Base-by-base conservation (phyloP, 1,140 invertebrate species). In the Tenebrio molitor region DNA sequence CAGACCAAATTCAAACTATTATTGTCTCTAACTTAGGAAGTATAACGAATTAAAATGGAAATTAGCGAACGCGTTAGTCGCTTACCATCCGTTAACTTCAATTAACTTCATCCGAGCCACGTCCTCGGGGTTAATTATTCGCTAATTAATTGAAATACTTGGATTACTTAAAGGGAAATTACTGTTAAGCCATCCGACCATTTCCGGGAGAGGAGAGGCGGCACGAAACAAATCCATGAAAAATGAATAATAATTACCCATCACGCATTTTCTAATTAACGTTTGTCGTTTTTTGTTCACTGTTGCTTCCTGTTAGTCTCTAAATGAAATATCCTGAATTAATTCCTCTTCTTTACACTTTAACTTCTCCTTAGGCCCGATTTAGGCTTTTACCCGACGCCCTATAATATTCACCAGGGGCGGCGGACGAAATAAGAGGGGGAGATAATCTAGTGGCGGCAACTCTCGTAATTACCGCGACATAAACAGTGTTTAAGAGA, bases 401-500 rank as follows among this genome's bases (percentile, higher is more conserved):
- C 69, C 34, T 8, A 42, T 58, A 25, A 58, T 58, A 58, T 58
- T 29, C 62, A 65, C 62, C 62, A 42, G 62, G 33, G 62, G 39
- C 36, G 39, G 65, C 16, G 16, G 15, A 46, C 39, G 42, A 42
- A 68, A 46, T 41, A 33, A 68, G 39, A 69, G 70, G 62, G 25
- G 65, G 53, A 72, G 76, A 77, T 79, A 79, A 79, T 80, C 79
- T 77, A 72, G 77, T 76, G 75, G 72, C 75, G 74, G 81, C 76
- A 79, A 80, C 79, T 80, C 78, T 72, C 72, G 79, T 82, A 82
- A 82, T 82, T 82, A 82, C 78, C 80, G 79, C 80, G 80, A 81
- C 81, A 81, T 82, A 82, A 82, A 81, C 81, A 82, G 76, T 82
- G 81, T 78, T 82, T 82, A 82, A 80, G 78, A 82, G 81, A 80